Conservation (phyloP, 2,888 invertebrate species). For the Rhopalosiphum nymphaeae region DNA sequence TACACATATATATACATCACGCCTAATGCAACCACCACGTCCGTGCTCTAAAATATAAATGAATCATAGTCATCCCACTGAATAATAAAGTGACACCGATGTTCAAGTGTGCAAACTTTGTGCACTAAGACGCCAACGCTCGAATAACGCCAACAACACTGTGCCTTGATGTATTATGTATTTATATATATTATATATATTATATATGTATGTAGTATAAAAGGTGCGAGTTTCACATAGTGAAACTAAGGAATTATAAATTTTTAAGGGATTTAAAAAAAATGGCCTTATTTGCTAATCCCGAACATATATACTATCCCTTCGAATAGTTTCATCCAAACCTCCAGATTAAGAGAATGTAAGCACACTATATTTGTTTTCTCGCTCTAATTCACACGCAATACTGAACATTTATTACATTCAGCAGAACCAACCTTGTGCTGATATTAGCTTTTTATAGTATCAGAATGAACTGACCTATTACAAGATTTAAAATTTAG, state of each 20-base stretch:
- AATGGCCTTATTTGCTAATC: background rate
- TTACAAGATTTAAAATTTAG: background rate
- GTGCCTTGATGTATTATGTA: background rate
- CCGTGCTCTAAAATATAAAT: background rate
- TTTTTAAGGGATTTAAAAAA: background rate
- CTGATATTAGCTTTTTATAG: background rate
- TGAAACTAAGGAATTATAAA: background rate
- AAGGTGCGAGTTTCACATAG: background rate
- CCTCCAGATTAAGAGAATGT: background rate
- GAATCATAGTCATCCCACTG: background rate
- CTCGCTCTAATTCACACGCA: background rate
- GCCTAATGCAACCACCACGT: background rate
- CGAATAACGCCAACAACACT: background rate
- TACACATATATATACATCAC: background rate
- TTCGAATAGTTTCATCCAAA: background rate
- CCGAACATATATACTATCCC: background rate
- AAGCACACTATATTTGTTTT: background rate
- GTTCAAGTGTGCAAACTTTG: too few relatives aligned
- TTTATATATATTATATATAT: too few relatives aligned
- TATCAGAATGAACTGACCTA: background rate
- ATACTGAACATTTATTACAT: background rate
- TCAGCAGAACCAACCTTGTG: background rate
- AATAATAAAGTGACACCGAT: background rate
- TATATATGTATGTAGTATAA: too few relatives aligned
- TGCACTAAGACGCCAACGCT: background rate